Evolutionary conservation across 1,140 invertebrate genomes (phyloP), one percentile per base, ranked within the genome.

Genomic region (Drosophila ercepeae): DNA sequence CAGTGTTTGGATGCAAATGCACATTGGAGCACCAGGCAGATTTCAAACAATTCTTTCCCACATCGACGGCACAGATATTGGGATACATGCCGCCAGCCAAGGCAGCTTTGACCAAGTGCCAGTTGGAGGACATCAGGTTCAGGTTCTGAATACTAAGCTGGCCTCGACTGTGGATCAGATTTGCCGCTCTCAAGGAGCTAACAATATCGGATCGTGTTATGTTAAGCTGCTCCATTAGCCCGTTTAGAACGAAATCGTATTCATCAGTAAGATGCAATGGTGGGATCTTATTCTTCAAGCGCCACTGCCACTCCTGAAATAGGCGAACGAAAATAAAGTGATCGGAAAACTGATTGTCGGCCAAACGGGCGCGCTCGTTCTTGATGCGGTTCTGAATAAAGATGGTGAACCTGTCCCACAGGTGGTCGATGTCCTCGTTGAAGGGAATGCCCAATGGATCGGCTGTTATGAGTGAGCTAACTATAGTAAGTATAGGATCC

Each of bases 401-500:
- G 93, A 90, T 95, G 94, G 69, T 94, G 93, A 53, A 94, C 93
- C 0, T 95, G 94, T 50, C 61, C 72, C 63, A 78, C 5, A 58
- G 13, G n/a, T 18, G 21, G 25, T 73, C 73, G 21, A 81, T 58
- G 29, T 79, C 75, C 13, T 73, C 58, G 21, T 57, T 60, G 2
- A 63, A 65, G 0, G 78, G 64, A n/a, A 82, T 61, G 11, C 52
- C 50, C 45, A 91, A 13, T 1, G 96, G 95, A 92, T 97, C 96
- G 92, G 95, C 95, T 78, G 97, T 95, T 1, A 96, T 94, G 52
- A 99, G 92, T 39, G 95, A 94, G 88, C 97, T 97, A 8, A 97
- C 97, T 45, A 99, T 96, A 0, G 98, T 99, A 18, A 99, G 91
- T 19, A 99, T 94, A 4, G 98, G 98, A 92, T 99, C 97, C 1